Conservation (phyloP, 2,888 invertebrate genomes). For the Lycocerus yunnanus region DNA sequence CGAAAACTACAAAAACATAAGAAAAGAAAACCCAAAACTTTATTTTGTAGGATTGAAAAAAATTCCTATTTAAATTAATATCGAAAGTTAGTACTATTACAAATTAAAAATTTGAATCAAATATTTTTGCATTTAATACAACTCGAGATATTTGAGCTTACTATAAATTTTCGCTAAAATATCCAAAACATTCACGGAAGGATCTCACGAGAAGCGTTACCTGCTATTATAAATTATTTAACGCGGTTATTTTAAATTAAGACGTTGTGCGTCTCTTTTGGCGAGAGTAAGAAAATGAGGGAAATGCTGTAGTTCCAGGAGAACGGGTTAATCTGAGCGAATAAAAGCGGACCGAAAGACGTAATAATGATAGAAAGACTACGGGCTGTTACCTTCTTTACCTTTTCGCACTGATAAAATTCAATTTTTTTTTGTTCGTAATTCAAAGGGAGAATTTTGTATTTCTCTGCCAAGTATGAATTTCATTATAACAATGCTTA, state of each 20-base stretch:
- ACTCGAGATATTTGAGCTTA: constrained; percentile 10
- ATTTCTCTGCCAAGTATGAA: constrained; percentile 23
- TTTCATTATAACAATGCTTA: constrained; percentile 30
- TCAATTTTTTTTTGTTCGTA: constrained; percentile 23
- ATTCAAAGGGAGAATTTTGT: constrained; percentile 31
- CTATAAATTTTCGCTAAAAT: constrained; percentile 40
- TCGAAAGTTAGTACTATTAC: not conserved
- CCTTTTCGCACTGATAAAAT: constrained; percentile 24
- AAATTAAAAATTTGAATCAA: constrained; percentile 8
- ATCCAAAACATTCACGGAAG: constrained; percentile 37
- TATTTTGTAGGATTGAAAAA: not conserved
- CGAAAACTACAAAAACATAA: too few species aligned
- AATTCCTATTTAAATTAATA: not conserved
- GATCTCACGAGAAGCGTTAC: constrained; percentile 39
- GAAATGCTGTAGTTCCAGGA: constrained; percentile 14
- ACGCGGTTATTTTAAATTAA: constrained; percentile 45
- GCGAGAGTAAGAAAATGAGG: constrained; percentile 20
- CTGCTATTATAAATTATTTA: constrained; percentile 46
- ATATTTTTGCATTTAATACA: constrained; percentile 5
- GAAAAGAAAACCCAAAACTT: too few species aligned
- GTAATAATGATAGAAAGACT: constrained; percentile 36
- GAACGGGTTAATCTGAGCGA: constrained; percentile 38
- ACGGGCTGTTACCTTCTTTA: constrained; percentile 30
- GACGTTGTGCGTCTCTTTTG: constrained; percentile 37
- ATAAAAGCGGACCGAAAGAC: constrained; percentile 35